Evolutionary conservation across 92 coral and sea anemone genomes (phyloP).

Genomic region (Zoanthus sansibaricus): DNA sequence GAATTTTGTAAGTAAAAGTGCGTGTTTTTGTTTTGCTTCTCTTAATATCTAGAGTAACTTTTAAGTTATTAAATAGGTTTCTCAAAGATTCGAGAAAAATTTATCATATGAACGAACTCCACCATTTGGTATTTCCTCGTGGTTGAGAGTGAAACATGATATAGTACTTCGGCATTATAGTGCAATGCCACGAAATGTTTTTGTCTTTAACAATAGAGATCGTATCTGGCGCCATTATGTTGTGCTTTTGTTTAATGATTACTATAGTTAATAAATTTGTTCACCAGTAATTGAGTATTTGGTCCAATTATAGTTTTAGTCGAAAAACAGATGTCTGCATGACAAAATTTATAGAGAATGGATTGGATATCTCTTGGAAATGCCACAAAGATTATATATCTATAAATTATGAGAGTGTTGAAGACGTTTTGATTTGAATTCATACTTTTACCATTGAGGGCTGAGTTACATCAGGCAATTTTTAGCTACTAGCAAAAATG

Average conservation of each 20-base stretch:
- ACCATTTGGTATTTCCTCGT: not conserved
- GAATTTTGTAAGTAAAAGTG: not conserved
- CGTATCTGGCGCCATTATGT: not conserved
- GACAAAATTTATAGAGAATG: not conserved
- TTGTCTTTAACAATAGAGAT: not conserved
- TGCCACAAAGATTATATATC: too few relatives aligned
- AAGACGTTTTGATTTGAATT: too few relatives aligned
- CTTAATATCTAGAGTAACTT: not conserved
- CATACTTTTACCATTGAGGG: too few relatives aligned
- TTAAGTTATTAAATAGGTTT: not conserved
- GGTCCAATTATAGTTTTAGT: not conserved
- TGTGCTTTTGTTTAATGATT: not conserved
- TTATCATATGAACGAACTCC: not conserved
- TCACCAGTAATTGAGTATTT: not conserved
- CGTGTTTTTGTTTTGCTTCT: conserved; percentile 3
- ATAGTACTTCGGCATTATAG: not conserved
- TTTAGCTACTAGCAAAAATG: too few relatives aligned
- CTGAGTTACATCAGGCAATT: too few relatives aligned
- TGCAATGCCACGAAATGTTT: not conserved
- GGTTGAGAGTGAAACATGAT: conserved; percentile 1
- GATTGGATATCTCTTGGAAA: too few relatives aligned
- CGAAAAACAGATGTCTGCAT: not conserved
- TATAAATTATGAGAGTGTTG: too few relatives aligned
- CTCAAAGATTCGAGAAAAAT: not conserved
- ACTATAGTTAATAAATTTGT: not conserved